phyloP scores from a whole-genome alignment of 2,113 vertebrate species.

The Pyrgilauda ruficollis region DNA sequence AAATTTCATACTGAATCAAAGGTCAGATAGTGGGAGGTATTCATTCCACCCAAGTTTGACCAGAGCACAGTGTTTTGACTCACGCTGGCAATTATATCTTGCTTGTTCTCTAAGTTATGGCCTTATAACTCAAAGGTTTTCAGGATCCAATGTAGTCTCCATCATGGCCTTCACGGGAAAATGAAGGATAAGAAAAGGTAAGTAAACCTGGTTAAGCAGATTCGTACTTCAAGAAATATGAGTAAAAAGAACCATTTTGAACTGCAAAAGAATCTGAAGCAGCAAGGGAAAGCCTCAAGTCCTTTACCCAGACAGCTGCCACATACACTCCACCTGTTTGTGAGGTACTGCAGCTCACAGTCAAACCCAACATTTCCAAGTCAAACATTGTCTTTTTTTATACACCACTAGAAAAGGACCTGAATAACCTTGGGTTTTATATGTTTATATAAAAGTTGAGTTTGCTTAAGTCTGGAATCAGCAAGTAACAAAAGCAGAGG shows the following conservation, averaged over 20 bases:
- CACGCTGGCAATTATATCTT: rapidly evolving
- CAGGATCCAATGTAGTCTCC: neutral
- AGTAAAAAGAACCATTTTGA: neutral
- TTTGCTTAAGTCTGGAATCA: neutral
- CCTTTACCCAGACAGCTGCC: neutral
- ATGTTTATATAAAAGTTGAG: neutral
- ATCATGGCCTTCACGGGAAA: neutral
- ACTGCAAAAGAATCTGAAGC: neutral
- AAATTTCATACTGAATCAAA: neutral
- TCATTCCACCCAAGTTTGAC: neutral
- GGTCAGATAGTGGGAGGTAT: neutral
- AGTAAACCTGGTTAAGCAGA: neutral
- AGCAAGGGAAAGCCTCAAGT: neutral
- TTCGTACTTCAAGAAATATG: neutral
- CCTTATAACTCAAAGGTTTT: neutral
- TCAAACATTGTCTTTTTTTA: neutral
- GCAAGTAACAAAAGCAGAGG: neutral
- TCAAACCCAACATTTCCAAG: neutral
- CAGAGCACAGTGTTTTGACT: neutral
- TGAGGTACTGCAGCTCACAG: neutral
- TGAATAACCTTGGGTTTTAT: neutral
- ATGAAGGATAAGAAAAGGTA: neutral
- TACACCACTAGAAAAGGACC: neutral
- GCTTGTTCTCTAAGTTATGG: neutral
- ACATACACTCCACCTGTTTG: neutral